Evolutionary conservation across 2,888 invertebrate genomes (phyloP).

Genomic region (Meiosimyza decipiens): DNA sequence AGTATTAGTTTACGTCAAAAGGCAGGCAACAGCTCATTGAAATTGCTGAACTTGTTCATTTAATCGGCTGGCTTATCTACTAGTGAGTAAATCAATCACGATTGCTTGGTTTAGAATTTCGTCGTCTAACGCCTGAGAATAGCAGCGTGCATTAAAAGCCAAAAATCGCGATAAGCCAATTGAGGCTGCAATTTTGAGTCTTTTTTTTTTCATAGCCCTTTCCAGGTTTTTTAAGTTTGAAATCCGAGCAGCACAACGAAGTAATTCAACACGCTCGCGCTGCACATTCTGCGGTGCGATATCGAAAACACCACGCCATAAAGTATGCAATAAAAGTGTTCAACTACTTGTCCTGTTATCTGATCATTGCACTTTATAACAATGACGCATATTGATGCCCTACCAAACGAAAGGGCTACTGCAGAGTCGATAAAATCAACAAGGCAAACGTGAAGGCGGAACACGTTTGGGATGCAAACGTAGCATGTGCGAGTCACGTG

Average conservation of each 20-base stretch:
- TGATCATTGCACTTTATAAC: conserved; percentile 44
- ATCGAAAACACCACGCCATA: background rate
- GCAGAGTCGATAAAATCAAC: no score
- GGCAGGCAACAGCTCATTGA: no score
- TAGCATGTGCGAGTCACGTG: conserved; percentile 21
- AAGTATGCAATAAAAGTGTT: conserved; percentile 12
- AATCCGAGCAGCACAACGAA: background rate
- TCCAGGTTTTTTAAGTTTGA: conserved; percentile 10
- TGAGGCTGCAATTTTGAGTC: background rate
- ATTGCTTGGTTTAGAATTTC: conserved; percentile 56
- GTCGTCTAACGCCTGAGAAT: conserved; percentile 25
- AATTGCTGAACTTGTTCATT: no score
- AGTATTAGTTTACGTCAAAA: no score
- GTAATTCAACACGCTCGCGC: background rate
- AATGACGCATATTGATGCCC: background rate
- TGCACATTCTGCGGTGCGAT: conserved; percentile 5
- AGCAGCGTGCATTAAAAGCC: background rate
- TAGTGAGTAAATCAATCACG: conserved; percentile 53
- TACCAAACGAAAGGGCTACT: conserved; percentile 7
- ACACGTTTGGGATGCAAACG: background rate
- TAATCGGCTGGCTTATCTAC: no score
- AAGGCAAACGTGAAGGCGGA: conserved; percentile 1
- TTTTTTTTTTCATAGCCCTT: background rate
- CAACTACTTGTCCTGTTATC: conserved; percentile 37
- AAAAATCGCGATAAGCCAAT: conserved; percentile 5